These are phyloP conservation scores for Bhutanitis thaidina DNA, from an alignment of 2,888 invertebrate genomes.

Conservation along the genomic window DNA sequence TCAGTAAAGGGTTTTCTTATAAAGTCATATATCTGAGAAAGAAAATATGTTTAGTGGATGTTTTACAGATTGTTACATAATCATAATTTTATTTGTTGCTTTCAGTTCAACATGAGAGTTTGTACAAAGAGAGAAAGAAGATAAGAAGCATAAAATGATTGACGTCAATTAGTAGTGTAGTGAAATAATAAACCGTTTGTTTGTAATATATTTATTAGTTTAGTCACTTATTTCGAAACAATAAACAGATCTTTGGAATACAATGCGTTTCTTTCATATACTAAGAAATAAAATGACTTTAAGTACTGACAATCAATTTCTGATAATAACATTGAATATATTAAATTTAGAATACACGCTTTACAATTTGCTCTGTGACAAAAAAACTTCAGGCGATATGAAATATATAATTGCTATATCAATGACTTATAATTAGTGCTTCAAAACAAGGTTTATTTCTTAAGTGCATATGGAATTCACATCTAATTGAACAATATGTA, in stretches of 20 bases:
- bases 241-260: slow-evolving; percentile 70
- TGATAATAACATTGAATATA: slow-evolving; percentile 47
- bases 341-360: slow-evolving; percentile 75
- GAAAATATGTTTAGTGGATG: too few relatives aligned
- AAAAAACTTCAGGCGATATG: not conserved
- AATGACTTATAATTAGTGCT: not conserved
- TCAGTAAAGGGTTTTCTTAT: too few relatives aligned
- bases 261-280: slow-evolving; percentile 43
- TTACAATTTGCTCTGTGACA: slow-evolving; percentile 37
- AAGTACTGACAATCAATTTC: slow-evolving; percentile 27
- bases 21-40: too few relatives aligned
- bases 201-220: slow-evolving; percentile 52
- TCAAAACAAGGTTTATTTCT: not conserved
- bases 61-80: not conserved
- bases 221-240: slow-evolving; percentile 65
- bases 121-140: slow-evolving; percentile 85
- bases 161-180: slow-evolving; percentile 16
- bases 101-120: slow-evolving; percentile 83
- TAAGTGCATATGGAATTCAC: too few relatives aligned
- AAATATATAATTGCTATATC: too few relatives aligned
- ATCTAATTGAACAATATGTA: too few relatives aligned
- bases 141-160: slow-evolving; percentile 82
- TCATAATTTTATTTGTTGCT: slow-evolving; percentile 31
- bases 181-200: slow-evolving; percentile 43
- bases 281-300: slow-evolving; percentile 42